Base-by-base conservation (phyloP, 2,888 invertebrate genomes). In the Diaphora mendica region DNA sequence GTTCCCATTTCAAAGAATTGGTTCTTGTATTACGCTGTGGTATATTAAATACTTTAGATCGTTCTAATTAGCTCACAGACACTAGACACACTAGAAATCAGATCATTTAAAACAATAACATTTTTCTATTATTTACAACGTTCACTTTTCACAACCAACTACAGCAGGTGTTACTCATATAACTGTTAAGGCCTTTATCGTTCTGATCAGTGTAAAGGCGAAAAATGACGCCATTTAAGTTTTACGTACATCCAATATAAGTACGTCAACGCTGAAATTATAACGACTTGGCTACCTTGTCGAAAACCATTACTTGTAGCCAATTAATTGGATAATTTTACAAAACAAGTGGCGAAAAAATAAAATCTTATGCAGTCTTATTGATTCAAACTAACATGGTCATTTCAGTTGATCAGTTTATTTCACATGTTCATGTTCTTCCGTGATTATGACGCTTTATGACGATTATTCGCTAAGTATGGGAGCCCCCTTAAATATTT, bases 121-220 rank as follows among this genome's bases (percentile, higher is more conserved):
- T 42, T 33, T 55, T 39, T 20, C 23, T 23, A 35, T 20, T 13
- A 33, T 69, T 68, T 64, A 64, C 44, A 48, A 42, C 11, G 64
- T 70, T 48, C 30, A 44, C 48, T 62, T 65, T 73, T 73, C 44
- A 70, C 73, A 44, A 70, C 35, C 70, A 42, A 70, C 74, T 64
- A 71, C 68, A 68, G 48, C 64, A 51, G 42, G 62, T 64, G 51
- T 55, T 73, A 48, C 20, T 20, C 7, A 59, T 59, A 68, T 35
- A 70, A 70, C 64, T 33, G 64, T 35, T 26, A n/a, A 51, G 62
- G 33, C 65, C 35, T 64, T 74, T 74, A 74, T 68, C 71, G 74
- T 70, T 62, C 39, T 26, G 35, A 55, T 62, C 69, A 26, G 59
- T 59, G 39, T 66, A 55, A 70, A 66, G n/a, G n/a, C 55, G 73